These are phyloP conservation scores for Vandiemenella viatica DNA, from an alignment of 2,888 invertebrate genomes.

Conservation along the genomic window DNA sequence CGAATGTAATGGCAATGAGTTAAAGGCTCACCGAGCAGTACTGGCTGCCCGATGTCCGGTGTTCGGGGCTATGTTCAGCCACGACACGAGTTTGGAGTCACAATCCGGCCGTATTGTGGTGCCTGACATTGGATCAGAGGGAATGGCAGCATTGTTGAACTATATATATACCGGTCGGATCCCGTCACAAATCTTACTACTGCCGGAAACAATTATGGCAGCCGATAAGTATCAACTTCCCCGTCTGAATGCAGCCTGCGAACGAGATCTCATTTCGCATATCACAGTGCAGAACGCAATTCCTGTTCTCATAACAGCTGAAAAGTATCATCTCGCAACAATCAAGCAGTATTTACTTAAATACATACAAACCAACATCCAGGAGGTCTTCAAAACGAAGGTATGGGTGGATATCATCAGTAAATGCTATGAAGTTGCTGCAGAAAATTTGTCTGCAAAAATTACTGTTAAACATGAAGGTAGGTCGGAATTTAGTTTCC, in stretches of 20 bases:
- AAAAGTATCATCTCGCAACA: too few species aligned
- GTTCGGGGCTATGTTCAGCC: neutral
- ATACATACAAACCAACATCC: too few species aligned
- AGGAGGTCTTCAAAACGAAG: too few species aligned
- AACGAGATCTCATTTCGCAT: neutral
- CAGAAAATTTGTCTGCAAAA: too few species aligned
- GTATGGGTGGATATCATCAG: too few species aligned
- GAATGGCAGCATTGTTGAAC: neutral
- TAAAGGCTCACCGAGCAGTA: neutral
- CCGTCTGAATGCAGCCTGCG: neutral
- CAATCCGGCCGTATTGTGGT: neutral
- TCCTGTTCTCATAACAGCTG: too few species aligned
- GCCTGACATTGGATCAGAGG: neutral
- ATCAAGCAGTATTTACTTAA: too few species aligned
- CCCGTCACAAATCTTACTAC: neutral
- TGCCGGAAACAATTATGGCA: neutral
- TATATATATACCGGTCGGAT: neutral
- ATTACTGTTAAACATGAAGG: too few species aligned
- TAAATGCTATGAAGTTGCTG: too few species aligned
- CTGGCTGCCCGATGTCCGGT: neutral
- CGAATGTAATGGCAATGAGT: too few species aligned
- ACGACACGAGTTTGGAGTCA: neutral
- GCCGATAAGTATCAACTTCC: neutral
- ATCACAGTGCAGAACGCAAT: neutral
- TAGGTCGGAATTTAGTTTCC: too few species aligned